Evolutionary conservation across 2,797 vertebrate species (phyloP).

Genomic region (Pangasius mekongensis): DNA sequence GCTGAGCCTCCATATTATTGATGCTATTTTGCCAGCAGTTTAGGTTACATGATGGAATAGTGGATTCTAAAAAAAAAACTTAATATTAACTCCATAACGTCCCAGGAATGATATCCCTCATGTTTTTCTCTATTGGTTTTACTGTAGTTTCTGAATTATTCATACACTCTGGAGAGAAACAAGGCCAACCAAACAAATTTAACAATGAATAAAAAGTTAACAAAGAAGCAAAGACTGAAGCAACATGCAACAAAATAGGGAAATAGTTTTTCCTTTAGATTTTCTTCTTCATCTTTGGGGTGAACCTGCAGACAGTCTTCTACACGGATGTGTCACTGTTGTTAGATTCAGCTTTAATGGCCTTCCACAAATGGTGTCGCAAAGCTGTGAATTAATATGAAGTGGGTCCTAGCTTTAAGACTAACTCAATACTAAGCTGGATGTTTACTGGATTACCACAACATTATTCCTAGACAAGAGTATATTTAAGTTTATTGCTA

Average conservation of each 20-base stretch:
- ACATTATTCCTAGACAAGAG: too few relatives aligned
- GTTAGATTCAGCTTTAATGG: background rate
- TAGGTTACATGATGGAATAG: background rate
- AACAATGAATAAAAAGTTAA: background rate
- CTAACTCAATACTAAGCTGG: background rate
- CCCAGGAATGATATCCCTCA: background rate
- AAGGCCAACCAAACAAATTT: background rate
- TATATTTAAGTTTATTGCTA: too few relatives aligned
- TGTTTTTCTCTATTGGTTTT: background rate
- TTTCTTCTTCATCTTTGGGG: background rate
- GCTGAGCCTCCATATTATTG: background rate
- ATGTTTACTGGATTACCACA: background rate
- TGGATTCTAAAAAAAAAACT: background rate
- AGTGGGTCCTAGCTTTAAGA: background rate
- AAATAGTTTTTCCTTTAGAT: background rate
- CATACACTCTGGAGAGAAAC: background rate
- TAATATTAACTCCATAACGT: background rate
- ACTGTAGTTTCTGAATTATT: background rate
- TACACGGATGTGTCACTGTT: background rate
- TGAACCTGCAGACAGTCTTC: background rate
- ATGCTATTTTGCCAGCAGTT: background rate
- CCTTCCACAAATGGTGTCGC: background rate
- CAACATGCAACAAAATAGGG: background rate
- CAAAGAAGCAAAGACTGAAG: background rate
- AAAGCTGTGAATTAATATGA: background rate